Percentiles rank a stretch among this genome's conserved stretches.
Conservation (phyloP, 2,113 vertebrate species). For the Etia nguti region DNA sequence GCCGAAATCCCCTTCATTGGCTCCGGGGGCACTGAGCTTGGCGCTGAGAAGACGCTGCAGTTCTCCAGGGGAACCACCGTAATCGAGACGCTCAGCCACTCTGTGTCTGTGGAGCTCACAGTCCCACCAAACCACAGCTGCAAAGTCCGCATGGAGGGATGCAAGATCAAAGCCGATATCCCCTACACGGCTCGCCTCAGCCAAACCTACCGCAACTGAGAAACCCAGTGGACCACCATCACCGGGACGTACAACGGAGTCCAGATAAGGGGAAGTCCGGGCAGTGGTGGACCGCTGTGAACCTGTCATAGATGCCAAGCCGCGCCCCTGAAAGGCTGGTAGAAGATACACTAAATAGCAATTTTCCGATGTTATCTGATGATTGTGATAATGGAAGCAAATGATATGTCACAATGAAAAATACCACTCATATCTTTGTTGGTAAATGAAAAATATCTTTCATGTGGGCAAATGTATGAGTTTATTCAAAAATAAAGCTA, state of each 20-base stretch:
- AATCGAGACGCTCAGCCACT: conserved; percentile 63
- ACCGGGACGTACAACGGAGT: conserved; percentile 61
- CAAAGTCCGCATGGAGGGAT: conserved; percentile 68
- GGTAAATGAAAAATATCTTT: fast-evolving
- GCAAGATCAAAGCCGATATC: conserved; percentile 67
- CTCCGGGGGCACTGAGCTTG: conserved; percentile 53
- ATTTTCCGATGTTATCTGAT: background rate
- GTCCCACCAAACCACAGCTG: conserved; percentile 69
- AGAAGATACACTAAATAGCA: fast-evolving
- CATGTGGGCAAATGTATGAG: background rate
- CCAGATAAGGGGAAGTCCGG: conserved; percentile 66
- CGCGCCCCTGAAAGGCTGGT: conserved; percentile 45
- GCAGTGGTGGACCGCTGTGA: conserved; percentile 70
- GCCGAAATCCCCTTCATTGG: conserved; percentile 69
- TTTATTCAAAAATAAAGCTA: background rate
- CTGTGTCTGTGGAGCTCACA: conserved; percentile 61
- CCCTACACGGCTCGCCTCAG: conserved; percentile 69
- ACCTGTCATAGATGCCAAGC: conserved; percentile 59
- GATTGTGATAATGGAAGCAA: background rate
- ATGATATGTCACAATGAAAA: background rate
- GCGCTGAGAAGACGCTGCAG: conserved; percentile 64
- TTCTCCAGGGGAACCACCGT: conserved; percentile 64
- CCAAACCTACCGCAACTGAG: conserved; percentile 65
- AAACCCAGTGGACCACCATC: conserved; percentile 70
- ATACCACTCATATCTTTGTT: background rate